A percentile compares a stretch with the other conserved stretches of the same genome.
Evolutionary conservation across 92 coral and sea anemone genomes (phyloP).

Genomic region (Heliopora coerulea): DNA sequence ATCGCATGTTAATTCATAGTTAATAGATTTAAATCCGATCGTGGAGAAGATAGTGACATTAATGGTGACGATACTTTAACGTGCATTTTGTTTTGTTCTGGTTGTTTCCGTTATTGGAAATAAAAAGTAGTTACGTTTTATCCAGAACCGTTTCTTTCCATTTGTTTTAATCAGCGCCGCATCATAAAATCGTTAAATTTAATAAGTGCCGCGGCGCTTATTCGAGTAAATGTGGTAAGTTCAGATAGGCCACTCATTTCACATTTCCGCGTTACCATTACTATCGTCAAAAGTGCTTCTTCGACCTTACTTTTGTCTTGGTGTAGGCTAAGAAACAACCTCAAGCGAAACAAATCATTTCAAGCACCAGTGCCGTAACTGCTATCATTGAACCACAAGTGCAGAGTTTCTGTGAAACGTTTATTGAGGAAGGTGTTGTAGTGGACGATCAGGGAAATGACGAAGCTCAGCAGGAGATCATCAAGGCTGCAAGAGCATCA

Average conservation of each 20-base stretch:
- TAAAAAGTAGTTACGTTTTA: no score
- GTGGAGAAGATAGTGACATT: no score
- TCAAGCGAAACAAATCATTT: background rate
- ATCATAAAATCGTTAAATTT: background rate
- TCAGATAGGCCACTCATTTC: no score
- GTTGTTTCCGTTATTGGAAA: no score
- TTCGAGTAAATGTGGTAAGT: background rate
- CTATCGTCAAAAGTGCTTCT: no score
- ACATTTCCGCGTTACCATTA: no score
- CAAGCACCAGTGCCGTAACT: conserved; percentile 16
- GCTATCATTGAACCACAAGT: conserved; percentile 29
- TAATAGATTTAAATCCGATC: no score
- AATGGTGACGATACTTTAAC: no score
- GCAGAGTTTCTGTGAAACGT: conserved; percentile 34
- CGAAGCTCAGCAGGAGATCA: conserved; percentile 37
- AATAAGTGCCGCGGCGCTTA: conserved; percentile 4
- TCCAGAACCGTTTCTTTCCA: no score
- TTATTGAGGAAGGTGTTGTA: conserved; percentile 32
- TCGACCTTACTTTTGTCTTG: background rate
- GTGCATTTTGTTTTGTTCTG: no score
- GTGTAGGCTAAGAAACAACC: background rate
- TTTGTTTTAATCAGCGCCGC: no score
- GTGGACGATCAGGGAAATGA: conserved; percentile 3
- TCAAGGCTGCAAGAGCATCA: conserved; percentile 36
- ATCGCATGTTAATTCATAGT: no score